A percentile compares a stretch with the other conserved stretches of the same genome.
phyloP scores from a whole-genome alignment of 2,797 vertebrate genomes.

The Pangasius macronema region DNA sequence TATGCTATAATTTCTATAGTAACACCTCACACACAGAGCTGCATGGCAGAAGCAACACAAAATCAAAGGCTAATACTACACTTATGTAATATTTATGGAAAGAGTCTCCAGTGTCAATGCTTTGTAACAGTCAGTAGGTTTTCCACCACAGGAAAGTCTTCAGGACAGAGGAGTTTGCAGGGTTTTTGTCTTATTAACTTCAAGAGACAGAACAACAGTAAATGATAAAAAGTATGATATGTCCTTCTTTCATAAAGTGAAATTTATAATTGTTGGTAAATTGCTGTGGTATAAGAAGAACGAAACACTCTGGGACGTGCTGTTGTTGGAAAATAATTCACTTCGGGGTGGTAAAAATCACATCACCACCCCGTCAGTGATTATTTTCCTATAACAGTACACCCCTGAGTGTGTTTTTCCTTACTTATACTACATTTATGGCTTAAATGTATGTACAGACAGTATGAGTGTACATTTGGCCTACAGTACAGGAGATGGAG shows the following conservation, averaged over 20 bases:
- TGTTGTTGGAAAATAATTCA: not conserved
- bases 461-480: conserved; percentile 25
- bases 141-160: not conserved
- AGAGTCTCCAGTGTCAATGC: not conserved
- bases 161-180: not conserved
- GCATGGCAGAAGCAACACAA: not conserved
- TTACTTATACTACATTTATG: too few relatives aligned
- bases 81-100: not conserved
- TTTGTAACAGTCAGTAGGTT: not conserved
- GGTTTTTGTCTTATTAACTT: not conserved
- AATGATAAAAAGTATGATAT: not conserved
- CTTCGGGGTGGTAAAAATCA: not conserved
- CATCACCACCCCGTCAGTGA: not conserved
- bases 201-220: not conserved
- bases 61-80: not conserved
- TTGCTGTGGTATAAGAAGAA: not conserved
- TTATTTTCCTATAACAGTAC: not conserved
- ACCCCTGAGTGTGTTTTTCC: not conserved
- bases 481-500: not conserved
- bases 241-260: not conserved
- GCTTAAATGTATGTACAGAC: not conserved
- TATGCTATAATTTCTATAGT: not conserved
- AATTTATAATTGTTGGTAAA: not conserved
- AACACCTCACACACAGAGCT: not conserved
- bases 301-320: not conserved